Evolutionary conservation across 2,113 vertebrate genomes (phyloP), one percentile per base, ranked within the genome.

Genomic region (Thomomys bottae): DNA sequence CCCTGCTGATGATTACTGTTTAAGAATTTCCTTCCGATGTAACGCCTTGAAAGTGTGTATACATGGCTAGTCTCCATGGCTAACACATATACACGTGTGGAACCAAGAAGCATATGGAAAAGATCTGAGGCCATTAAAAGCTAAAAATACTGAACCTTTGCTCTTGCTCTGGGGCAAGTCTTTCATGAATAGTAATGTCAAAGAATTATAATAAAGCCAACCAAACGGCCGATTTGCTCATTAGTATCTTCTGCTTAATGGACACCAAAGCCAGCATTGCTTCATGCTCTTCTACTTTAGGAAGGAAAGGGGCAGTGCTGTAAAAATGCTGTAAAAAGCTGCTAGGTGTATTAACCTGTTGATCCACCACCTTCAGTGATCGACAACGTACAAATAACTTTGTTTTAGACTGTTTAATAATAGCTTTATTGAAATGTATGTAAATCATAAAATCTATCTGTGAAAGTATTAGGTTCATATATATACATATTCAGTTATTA

Each of bases 101-200:
- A 66, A 49, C 83, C 63, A 7, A 38, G 64, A 93, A 83, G 38
- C 79, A 73, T 32, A 45, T 0, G 1, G 78, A 92, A 87, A 23
- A 92, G n/a, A 92, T 89, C 80, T 95, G 95, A 95, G 80, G 80
- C 95, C 95, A 94, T 92, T 70, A 90, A 63, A 83, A 87, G 72
- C 86, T 95, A 93, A 95, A 95, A 95, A 78, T 92, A 92, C 4
- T 20, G 45, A 81, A 42, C 67, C 32, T 72, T 92, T 76, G 78
- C 24, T 70, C 64, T 88, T 93, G 45, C 80, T 76, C 80, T 54
- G 12, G 76, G 94, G 79, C 42, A 67, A 95, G 78, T 38, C 5
- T 78, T 90, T 72, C 70, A 79, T 34, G 72, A 30, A 72, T 18
- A 77, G 49, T 54, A 92, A n/a, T 90, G 76, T 66, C 84, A 77